Evolutionary conservation across 2,797 vertebrate genomes (phyloP).

Genomic region (Sylvilagus floridanus): DNA sequence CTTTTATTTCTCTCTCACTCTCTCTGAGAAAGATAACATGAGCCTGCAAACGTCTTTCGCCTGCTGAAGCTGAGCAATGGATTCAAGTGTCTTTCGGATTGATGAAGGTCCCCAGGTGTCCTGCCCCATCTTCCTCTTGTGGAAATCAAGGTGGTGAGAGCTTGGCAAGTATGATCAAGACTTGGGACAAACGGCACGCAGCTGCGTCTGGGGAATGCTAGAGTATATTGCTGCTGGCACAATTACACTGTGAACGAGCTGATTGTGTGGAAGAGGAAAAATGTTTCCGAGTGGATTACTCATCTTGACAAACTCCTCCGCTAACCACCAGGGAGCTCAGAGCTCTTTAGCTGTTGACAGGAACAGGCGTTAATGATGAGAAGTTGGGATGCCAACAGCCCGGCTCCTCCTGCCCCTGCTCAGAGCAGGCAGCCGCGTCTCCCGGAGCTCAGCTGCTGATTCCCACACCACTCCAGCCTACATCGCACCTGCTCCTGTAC

Average conservation of each 20-base stretch:
- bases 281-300: constrained; percentile 79
- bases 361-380: not conserved
- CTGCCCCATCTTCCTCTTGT: constrained; percentile 49
- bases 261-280: constrained; percentile 77
- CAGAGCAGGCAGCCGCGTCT: not conserved
- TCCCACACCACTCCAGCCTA: rapidly evolving
- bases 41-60: not conserved
- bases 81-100: constrained; percentile 44
- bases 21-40: not conserved
- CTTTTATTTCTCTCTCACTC: not conserved
- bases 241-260: constrained; percentile 82
- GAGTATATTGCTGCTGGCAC: constrained; percentile 52
- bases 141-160: constrained; percentile 78
- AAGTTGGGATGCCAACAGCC: not conserved
- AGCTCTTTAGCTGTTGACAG: constrained; percentile 60
- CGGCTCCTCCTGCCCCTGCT: rapidly evolving
- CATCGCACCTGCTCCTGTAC: not conserved
- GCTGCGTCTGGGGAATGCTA: constrained; percentile 51
- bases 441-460: rapidly evolving
- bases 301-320: constrained; percentile 80
- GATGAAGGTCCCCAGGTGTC: constrained; percentile 51
- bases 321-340: constrained; percentile 53
- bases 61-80: not conserved
- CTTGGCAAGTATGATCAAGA: constrained; percentile 74
- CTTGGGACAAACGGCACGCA: not conserved